Evolutionary conservation across 1,140 invertebrate genomes (phyloP), one percentile per base, ranked within the genome.

Genomic region (Penaeus indicus): DNA sequence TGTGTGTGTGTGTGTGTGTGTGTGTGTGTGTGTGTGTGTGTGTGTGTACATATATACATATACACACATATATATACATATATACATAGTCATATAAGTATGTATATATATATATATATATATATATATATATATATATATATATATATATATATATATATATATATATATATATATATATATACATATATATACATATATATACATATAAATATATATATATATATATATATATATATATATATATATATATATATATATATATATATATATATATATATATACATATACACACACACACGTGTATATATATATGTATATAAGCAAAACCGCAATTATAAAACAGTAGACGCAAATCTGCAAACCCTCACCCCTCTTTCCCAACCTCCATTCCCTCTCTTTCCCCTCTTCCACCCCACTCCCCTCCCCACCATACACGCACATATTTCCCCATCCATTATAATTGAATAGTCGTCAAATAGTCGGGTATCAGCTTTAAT

Each of bases 41-140:
- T 21, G 0, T 32, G 16, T 21, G n/a, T 22, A 72, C 1, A 21
- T n/a, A 72, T 19, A 22, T 21, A 21, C 19, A 72, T 72, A 72
- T 21, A 72, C 3, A 72, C 3, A 72, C 67, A 10, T 18, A 72
- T 19, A 72, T 3, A 72, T 16, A 72, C 19, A 72, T 19, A 72
- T 3, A 22, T 19, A 72, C 3, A 72, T 19, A 72, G 0, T 13
- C 3, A 72, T 19, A 72, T 19, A 72, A 0, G n/a, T 32, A 72
- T 32, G n/a, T 13, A 72, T 32, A 72, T 18, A 72, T 32, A 72
- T 92, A 32, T 72, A 25, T 22, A 72, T 22, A 25, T 72, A 85
- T 67, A 83, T 60, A 25, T n/a, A 27, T 22, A 63, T 81, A 27
- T 69, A 81, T 3, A 38, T 81, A 81, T n/a, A 81, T 67, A 69